These are phyloP conservation scores for Falco biarmicus DNA, from an alignment of 2,797 vertebrate genomes.

Conservation along the genomic window DNA sequence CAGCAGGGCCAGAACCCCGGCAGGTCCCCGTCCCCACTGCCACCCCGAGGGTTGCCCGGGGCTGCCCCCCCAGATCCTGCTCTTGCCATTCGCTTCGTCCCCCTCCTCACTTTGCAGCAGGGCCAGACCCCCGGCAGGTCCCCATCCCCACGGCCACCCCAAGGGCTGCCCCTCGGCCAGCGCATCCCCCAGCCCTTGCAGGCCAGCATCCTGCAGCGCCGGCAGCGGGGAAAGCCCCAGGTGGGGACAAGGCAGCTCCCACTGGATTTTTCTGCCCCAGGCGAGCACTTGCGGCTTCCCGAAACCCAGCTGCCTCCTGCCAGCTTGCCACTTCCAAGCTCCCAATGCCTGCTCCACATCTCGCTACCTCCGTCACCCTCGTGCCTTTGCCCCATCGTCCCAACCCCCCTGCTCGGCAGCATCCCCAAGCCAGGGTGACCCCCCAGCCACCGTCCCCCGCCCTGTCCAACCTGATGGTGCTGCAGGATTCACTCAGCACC, in stretches of 20 bases:
- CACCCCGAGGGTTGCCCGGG: not conserved
- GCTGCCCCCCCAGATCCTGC: not conserved
- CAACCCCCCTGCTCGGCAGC: not conserved
- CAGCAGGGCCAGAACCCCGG: not conserved
- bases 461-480: rapidly evolving
- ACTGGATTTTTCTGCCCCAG: not conserved
- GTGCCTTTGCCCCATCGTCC: not conserved
- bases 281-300: not conserved
- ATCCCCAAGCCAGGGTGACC: not conserved
- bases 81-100: not conserved
- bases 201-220: not conserved
- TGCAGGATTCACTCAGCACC: not conserved
- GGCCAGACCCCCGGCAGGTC: not conserved
- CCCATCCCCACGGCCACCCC: rapidly evolving
- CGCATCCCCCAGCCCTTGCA: not conserved
- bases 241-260: not conserved
- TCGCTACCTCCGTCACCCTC: not conserved
- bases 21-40: rapidly evolving
- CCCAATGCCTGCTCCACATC: not conserved
- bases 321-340: not conserved
- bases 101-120: not conserved
- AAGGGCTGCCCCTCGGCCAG: not conserved
- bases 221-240: not conserved
- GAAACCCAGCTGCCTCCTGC: not conserved
- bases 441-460: not conserved